Percentiles rank a stretch among this genome's conserved stretches.
Evolutionary conservation across 64 coral and sea anemone species (phyloP).

Genomic region (Hydrozoanthus tunicans): DNA sequence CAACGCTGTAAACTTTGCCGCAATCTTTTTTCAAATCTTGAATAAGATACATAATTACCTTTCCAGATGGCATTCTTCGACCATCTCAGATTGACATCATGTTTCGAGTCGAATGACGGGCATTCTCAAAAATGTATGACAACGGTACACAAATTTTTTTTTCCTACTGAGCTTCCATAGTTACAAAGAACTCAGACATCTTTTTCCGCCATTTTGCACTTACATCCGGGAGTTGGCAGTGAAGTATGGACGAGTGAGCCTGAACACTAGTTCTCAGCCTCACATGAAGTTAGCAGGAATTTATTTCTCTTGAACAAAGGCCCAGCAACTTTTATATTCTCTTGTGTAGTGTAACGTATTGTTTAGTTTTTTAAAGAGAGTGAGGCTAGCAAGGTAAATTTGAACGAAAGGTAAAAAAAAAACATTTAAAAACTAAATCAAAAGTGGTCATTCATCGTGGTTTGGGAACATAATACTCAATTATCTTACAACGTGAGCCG

Average conservation of each 20-base stretch:
- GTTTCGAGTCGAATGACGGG: neutral
- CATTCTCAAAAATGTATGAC: slow-evolving; percentile 9
- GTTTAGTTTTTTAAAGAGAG: too few species aligned
- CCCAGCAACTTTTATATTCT: too few species aligned
- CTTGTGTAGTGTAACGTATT: too few species aligned
- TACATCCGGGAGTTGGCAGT: slow-evolving; percentile 37
- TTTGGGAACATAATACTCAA: too few species aligned
- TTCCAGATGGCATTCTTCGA: slow-evolving; percentile 56
- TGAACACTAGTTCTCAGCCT: slow-evolving; percentile 16
- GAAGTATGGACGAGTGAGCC: neutral
- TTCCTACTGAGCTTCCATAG: slow-evolving; percentile 38
- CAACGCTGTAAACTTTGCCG: slow-evolving; percentile 57
- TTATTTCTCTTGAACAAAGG: too few species aligned
- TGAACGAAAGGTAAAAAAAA: too few species aligned
- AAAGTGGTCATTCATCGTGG: too few species aligned
- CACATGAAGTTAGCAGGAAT: neutral
- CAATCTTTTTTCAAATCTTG: neutral
- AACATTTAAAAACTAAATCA: too few species aligned
- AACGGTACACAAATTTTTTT: neutral
- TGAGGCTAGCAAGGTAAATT: too few species aligned
- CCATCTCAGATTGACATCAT: slow-evolving; percentile 38
- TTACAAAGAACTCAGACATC: slow-evolving; percentile 41
- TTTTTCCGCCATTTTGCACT: slow-evolving; percentile 52
- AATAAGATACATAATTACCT: slow-evolving; percentile 27
- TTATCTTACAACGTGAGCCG: too few species aligned